phyloP scores from a whole-genome alignment of 2,113 vertebrate species.

The Seriola aureovittata region DNA sequence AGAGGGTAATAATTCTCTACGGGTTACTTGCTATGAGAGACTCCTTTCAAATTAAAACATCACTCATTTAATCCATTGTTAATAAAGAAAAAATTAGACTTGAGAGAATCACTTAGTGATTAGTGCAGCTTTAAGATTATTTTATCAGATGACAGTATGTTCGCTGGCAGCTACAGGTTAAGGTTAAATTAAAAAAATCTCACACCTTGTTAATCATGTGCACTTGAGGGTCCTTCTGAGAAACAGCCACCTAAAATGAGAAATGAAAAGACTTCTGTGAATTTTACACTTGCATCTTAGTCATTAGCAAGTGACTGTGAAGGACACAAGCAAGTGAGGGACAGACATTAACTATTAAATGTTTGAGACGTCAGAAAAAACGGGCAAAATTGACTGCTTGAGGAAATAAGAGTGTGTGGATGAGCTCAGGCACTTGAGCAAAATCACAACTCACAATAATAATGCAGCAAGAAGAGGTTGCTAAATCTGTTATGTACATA shows the following conservation, averaged over 20 bases:
- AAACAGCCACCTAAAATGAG: conserved; percentile 70
- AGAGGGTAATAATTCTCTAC: neutral
- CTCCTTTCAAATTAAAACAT: too few species aligned
- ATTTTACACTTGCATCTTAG: conserved; percentile 15
- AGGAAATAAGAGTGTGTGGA: neutral
- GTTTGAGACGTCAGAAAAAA: neutral
- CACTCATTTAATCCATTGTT: neutral
- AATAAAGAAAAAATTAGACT: neutral
- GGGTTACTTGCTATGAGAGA: neutral
- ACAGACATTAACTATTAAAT: conserved; percentile 10
- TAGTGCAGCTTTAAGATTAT: neutral
- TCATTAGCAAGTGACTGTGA: conserved; percentile 24
- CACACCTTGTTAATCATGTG: conserved; percentile 73
- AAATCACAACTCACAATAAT: conserved; percentile 35
- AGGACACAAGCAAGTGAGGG: neutral
- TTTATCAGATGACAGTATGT: neutral
- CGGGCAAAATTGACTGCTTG: neutral
- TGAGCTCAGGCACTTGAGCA: conserved; percentile 16
- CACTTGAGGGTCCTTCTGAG: conserved; percentile 63
- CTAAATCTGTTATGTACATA: conserved; percentile 55
- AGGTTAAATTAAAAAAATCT: neutral
- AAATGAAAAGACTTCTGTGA: conserved; percentile 36
- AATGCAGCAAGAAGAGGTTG: conserved; percentile 29
- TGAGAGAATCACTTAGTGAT: neutral
- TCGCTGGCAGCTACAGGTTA: neutral